Base-by-base conservation (phyloP, 2,113 vertebrate genomes). In the Cairina moschata region DNA sequence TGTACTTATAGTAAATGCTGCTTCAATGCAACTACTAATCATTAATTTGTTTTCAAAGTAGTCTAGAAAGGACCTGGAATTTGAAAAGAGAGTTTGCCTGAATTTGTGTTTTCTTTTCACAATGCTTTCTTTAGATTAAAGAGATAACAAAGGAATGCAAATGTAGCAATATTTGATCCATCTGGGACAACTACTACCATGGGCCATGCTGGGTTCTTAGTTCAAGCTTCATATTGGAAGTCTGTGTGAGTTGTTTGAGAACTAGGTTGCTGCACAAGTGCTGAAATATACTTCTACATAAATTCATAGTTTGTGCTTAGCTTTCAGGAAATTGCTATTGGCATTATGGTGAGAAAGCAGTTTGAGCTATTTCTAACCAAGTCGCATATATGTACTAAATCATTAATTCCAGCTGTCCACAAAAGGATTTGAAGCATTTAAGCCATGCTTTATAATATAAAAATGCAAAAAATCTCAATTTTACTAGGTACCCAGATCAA, bases 91-190 rank as follows among this genome's bases (percentile, higher is more conserved):
- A 72, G 11, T 86, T 83, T 71, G 5, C 38, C n/a, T 75, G 80
- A 66, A 56, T 86, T 75, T 86, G 29, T 12, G 38, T 9, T 90
- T 59, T 13, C 23, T 90, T 86, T 84, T 82, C 38, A 62, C 15
- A 48, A 8, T 88, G 52, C 52, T 78, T 78, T 77, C 22, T 67
- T 86, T 74, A 34, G 26, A 26, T 68, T 29, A 66, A 58, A 50
- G 65, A 63, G 69, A 78, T 93, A 90, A 56, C 42, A 86, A 60
- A 78, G 73, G 75, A 90, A 72, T 86, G 65, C 83, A 54, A 90
- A 78, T 90, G 69, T 67, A 55, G 78, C 52, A 83, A 71, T 88
- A 68, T 90, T 75, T 88, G 48, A 44, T 93, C 94, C 89, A 48
- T 50, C 20, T 0, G 1, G 42, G 38, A 40, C 68, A 91, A 7